Conservation (phyloP, 2,113 vertebrate genomes). For the Antechinus flavipes region DNA sequence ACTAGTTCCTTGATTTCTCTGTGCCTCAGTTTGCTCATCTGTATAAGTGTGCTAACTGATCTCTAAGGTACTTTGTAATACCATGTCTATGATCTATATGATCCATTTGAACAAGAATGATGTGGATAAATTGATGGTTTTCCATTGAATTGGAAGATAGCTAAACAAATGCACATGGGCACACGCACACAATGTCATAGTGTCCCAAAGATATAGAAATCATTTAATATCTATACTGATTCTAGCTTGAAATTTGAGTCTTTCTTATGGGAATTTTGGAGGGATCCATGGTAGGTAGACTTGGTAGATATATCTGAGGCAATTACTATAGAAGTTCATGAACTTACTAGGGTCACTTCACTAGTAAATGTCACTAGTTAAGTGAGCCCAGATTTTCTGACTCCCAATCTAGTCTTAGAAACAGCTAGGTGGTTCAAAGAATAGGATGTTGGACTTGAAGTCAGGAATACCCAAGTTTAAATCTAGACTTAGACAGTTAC, state of each 20-base stretch:
- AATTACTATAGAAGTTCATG: neutral
- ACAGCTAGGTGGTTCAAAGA: neutral
- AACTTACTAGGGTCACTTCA: neutral
- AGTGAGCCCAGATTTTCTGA: neutral
- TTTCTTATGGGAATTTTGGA: neutral
- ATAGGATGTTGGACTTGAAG: neutral
- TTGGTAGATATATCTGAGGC: neutral
- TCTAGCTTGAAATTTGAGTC: neutral
- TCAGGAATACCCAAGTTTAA: neutral
- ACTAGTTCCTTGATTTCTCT: neutral
- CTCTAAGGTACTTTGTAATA: neutral
- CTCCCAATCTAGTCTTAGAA: neutral
- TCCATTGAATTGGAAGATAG: neutral
- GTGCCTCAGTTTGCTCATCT: neutral
- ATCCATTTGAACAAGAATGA: neutral
- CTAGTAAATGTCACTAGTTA: neutral
- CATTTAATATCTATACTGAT: neutral
- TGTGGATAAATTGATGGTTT: neutral
- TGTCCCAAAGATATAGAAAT: neutral
- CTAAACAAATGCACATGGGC: neutral
- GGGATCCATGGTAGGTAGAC: neutral
- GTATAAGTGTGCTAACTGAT: neutral
- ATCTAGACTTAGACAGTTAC: neutral
- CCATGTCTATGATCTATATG: neutral
- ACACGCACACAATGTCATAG: neutral